Evolutionary conservation across 2,113 vertebrate genomes (phyloP).

Genomic region (Hystrix brachyura): DNA sequence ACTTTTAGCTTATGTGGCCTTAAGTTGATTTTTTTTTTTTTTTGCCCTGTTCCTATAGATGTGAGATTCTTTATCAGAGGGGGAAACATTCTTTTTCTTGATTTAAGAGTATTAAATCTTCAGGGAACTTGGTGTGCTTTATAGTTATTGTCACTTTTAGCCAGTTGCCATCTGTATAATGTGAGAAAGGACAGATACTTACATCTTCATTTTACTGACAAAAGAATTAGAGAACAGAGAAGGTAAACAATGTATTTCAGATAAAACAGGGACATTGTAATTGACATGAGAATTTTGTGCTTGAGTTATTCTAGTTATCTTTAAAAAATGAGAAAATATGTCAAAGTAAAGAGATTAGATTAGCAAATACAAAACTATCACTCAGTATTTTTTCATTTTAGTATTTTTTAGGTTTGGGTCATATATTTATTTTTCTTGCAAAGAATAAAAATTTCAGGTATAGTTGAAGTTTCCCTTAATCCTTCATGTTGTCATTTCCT

Average conservation of each 20-base stretch:
- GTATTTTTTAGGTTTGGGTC: neutral
- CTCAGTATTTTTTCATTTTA: neutral
- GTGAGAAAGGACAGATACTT: conserved; percentile 24
- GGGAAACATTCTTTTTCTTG: neutral
- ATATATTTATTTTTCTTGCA: neutral
- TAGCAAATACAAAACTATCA: neutral
- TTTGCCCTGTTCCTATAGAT: neutral
- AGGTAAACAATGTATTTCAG: neutral
- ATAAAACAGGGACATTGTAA: neutral
- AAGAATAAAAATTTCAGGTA: conserved; percentile 29
- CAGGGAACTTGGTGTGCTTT: conserved; percentile 27
- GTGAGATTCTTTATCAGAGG: neutral
- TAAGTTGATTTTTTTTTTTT: conserved; percentile 42
- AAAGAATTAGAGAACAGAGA: conserved; percentile 25
- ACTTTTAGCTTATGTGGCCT: conserved; percentile 33
- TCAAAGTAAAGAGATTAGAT: neutral
- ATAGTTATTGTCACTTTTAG: conserved; percentile 28
- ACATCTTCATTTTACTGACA: conserved; percentile 30
- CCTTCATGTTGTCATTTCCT: neutral
- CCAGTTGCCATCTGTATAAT: conserved; percentile 12
- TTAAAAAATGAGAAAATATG: neutral
- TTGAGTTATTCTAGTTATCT: conserved; percentile 38
- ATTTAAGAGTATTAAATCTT: conserved; percentile 61
- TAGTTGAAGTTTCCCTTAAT: neutral
- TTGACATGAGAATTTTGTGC: neutral